Percentiles rank a stretch among this genome's conserved stretches.
These are phyloP conservation scores for Panzeria rudis DNA, from an alignment of 2,888 invertebrate species.

Conservation along the genomic window DNA sequence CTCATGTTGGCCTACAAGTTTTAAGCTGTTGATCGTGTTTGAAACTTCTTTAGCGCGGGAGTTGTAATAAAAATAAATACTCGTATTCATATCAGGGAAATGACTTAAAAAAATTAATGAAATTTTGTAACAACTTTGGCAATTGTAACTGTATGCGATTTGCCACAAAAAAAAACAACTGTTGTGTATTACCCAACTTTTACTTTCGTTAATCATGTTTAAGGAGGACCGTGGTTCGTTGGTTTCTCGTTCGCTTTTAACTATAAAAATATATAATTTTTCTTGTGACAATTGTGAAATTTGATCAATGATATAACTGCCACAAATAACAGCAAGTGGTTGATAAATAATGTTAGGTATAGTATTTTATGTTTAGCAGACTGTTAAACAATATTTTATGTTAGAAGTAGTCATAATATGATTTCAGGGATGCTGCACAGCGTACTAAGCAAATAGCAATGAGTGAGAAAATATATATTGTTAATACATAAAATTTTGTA, in stretches of 20 bases:
- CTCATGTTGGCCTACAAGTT: slow-evolving; percentile 10
- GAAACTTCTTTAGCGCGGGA: slow-evolving; percentile 66
- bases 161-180: slow-evolving; percentile 1
- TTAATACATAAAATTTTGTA: too few species aligned
- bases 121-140: slow-evolving; percentile 53
- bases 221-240: slow-evolving; percentile 22
- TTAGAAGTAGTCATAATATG: background rate
- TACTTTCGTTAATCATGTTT: slow-evolving; percentile 57
- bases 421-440: background rate
- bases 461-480: too few species aligned
- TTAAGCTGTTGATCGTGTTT: slow-evolving; percentile 54
- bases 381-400: slow-evolving; percentile 3
- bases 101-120: slow-evolving; percentile 50
- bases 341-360: slow-evolving; percentile 32
- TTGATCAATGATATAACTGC: slow-evolving; percentile 64
- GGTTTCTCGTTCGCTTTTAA: background rate
- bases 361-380: background rate
- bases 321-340: slow-evolving; percentile 58
- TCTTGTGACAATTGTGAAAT: slow-evolving; percentile 61
- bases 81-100: slow-evolving; percentile 29
- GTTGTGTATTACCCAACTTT: slow-evolving; percentile 59
- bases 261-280: slow-evolving; percentile 38
- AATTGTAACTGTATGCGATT: slow-evolving; percentile 56
- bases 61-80: slow-evolving; percentile 36
- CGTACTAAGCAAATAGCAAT: too few species aligned